Conservation (phyloP, 2,113 vertebrate genomes). For the Neomonachus schauinslandi region DNA sequence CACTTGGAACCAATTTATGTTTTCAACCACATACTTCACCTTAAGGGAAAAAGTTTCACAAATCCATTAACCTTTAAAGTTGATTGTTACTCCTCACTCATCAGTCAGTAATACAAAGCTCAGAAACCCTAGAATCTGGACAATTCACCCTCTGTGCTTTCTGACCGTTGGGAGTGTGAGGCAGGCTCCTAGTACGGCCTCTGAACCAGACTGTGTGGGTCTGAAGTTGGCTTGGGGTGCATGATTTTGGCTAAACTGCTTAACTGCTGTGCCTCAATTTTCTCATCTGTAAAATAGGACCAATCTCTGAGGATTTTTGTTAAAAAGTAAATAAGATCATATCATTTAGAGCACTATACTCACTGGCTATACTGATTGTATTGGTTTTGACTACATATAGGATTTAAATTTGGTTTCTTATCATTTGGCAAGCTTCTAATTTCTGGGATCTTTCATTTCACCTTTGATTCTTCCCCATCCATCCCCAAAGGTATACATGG, state of each 20-base stretch:
- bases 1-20: neutral
- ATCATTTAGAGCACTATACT: neutral
- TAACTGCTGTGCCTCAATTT: neutral
- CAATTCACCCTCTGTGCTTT: neutral
- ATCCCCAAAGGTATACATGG: fast-evolving
- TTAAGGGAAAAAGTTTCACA: neutral
- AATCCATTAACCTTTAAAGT: neutral
- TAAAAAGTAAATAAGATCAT: neutral
- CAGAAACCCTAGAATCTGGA: neutral
- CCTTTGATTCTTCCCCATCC: neutral
- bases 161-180: neutral
- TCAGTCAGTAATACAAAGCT: neutral
- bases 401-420: neutral
- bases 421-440: neutral
- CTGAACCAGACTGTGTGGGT: neutral
- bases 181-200: neutral
- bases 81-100: neutral
- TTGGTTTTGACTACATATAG: neutral
- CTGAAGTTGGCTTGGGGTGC: neutral
- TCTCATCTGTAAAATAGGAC: neutral
- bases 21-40: neutral
- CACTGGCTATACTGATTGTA: neutral
- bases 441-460: neutral
- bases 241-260: neutral
- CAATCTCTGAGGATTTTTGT: neutral